phyloP scores from a whole-genome alignment of 1,140 invertebrate species.

The Wasmannia auropunctata region DNA sequence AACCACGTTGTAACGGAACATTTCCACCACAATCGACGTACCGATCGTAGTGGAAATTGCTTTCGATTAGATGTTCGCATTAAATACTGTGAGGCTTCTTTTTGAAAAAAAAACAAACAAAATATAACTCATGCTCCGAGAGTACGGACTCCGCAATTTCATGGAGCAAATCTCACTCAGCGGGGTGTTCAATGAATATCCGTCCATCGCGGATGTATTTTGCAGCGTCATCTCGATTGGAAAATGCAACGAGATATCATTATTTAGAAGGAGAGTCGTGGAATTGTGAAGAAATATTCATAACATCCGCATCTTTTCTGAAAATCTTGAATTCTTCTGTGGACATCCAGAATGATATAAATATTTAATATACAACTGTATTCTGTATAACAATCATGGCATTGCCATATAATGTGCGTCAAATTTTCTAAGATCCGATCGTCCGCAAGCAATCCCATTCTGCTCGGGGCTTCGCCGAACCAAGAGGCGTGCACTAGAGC shows the following conservation, averaged over 20 bases:
- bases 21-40: background rate
- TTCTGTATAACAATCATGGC: background rate
- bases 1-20: constrained; percentile 40
- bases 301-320: background rate
- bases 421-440: background rate
- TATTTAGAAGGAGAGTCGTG: background rate
- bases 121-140: background rate
- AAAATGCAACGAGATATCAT: background rate
- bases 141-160: background rate
- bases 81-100: background rate
- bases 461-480: background rate
- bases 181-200: background rate
- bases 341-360: background rate
- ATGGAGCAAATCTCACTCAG: background rate
- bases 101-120: background rate
- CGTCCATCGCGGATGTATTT: background rate
- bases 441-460: background rate
- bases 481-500: background rate
- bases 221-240: background rate
- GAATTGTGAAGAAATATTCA: background rate
- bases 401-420: background rate
- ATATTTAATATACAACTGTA: background rate
- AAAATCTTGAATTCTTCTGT: background rate
- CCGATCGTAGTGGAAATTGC: background rate
- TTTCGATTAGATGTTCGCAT: background rate